Evolutionary conservation across 1,140 invertebrate species (phyloP).

Genomic region (Cydia fagiglandana): DNA sequence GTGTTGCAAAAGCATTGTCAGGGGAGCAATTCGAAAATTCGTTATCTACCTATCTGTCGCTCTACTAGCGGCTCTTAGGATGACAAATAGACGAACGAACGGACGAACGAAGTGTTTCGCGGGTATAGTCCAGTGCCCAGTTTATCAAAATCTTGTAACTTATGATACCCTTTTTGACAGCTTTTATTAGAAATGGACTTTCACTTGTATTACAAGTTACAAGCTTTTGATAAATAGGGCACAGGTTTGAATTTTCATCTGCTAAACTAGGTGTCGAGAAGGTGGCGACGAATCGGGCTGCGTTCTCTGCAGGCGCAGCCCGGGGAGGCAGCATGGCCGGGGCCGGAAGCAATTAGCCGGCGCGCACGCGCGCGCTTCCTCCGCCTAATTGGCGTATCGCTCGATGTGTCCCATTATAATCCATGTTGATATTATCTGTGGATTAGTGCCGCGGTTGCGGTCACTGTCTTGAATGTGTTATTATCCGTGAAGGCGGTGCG

Average conservation of each 20-base stretch:
- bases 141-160: no score
- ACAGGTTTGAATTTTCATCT: not conserved
- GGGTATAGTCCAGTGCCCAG: no score
- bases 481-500: not conserved
- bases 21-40: no score
- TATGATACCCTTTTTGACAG: no score
- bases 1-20: no score
- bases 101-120: no score
- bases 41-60: no score
- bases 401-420: constrained; percentile 30
- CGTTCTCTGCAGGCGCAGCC: not conserved
- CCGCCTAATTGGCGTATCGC: constrained; percentile 29
- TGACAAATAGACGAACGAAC: no score
- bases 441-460: constrained; percentile 12
- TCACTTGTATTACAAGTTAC: no score
- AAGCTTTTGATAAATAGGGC: no score
- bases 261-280: not conserved
- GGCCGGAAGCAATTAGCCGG: constrained; percentile 29
- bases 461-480: constrained; percentile 13
- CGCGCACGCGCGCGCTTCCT: constrained; percentile 25
- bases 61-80: no score
- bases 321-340: not conserved
- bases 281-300: not conserved
- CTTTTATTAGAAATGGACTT: no score
- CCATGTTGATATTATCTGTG: constrained; percentile 4